phyloP scores from a whole-genome alignment of 2,113 vertebrate genomes.

The Morone chrysops region DNA sequence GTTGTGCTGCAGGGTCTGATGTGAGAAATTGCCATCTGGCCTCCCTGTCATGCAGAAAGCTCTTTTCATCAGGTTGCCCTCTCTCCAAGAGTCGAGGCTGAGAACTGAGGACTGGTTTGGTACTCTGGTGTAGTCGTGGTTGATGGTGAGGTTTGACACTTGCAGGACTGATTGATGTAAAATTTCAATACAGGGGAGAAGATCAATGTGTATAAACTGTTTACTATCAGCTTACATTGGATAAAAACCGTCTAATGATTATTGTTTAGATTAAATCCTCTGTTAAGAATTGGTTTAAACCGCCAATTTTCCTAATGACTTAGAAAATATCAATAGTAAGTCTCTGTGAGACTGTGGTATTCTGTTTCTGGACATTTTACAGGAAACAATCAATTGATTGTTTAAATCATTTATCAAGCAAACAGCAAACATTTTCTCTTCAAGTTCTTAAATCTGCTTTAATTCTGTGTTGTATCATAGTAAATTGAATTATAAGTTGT shows the following conservation, averaged over 20 bases:
- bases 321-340: not conserved
- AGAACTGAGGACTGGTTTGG: not conserved
- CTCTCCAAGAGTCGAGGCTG: constrained; percentile 24
- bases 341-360: not conserved
- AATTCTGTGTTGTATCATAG: not conserved
- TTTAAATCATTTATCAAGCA: not conserved
- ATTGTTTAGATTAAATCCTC: not conserved
- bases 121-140: not conserved
- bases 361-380: not conserved
- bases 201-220: not conserved
- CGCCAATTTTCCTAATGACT: not conserved
- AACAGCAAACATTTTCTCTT: not conserved
- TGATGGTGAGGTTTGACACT: not conserved
- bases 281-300: not conserved
- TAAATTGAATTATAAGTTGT: not conserved
- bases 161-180: not conserved
- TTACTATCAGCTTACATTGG: not conserved
- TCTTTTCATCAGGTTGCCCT: constrained; percentile 48
- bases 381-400: not conserved
- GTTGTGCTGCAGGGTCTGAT: constrained; percentile 53
- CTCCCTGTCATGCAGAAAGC: constrained; percentile 54
- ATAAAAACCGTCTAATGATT: not conserved
- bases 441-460: not conserved
- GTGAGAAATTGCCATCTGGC: constrained; percentile 68
- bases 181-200: not conserved